Evolutionary conservation across 2,797 vertebrate genomes (phyloP).

Genomic region (Takifugu rubripes): DNA sequence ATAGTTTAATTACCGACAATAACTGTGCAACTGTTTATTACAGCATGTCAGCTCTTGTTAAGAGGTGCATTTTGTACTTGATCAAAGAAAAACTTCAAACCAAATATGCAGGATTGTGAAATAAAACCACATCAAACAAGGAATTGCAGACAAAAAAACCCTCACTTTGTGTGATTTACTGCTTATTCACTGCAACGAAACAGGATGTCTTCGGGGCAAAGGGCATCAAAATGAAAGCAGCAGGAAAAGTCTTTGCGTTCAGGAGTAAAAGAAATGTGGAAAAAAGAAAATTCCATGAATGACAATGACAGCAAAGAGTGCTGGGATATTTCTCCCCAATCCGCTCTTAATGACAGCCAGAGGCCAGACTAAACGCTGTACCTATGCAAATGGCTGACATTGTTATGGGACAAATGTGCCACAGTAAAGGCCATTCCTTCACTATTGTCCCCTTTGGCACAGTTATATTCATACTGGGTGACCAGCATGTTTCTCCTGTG

Average conservation of each 20-base stretch:
- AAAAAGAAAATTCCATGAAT: constrained; percentile 48
- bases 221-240: constrained; percentile 8
- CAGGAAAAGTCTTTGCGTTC: constrained; percentile 6
- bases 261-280: constrained; percentile 18
- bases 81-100: background rate
- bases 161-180: constrained; percentile 48
- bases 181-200: constrained; percentile 37
- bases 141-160: constrained; percentile 17
- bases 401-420: constrained; percentile 66
- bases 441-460: constrained; percentile 46
- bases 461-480: constrained; percentile 59
- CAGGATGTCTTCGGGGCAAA: constrained; percentile 12
- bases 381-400: constrained; percentile 75
- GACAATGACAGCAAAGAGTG: constrained; percentile 34
- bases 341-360: constrained; percentile 58
- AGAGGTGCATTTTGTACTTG: background rate
- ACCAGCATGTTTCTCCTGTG: constrained; percentile 52
- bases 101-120: constrained; percentile 21
- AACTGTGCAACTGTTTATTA: constrained; percentile 18
- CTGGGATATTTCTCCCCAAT: constrained; percentile 40
- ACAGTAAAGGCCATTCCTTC: constrained; percentile 51
- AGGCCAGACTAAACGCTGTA: constrained; percentile 62
- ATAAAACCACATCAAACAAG: constrained; percentile 39
- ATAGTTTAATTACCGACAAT: constrained; percentile 38
- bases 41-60: constrained; percentile 22